phyloP scores from a whole-genome alignment of 2,797 vertebrate species.

The Cynodonichthys magdalenae region DNA sequence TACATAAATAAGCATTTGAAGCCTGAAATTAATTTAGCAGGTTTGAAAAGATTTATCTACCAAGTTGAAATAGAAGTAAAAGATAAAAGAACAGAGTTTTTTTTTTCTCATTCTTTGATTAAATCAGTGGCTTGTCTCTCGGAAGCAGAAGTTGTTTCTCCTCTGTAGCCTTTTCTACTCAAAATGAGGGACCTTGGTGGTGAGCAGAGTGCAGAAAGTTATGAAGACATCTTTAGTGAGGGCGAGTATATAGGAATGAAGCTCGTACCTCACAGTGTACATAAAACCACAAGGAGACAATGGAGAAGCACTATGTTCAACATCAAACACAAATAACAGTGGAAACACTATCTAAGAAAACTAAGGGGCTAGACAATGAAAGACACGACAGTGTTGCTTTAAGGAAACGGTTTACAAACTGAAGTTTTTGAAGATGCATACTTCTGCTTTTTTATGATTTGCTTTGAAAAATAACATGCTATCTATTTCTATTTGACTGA shows the following conservation, averaged over 20 bases:
- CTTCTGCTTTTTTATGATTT: conserved; percentile 34
- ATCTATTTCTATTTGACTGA: conserved; percentile 36
- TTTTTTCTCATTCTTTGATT: conserved; percentile 58
- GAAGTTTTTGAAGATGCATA: conserved; percentile 63
- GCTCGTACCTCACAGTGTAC: conserved; percentile 57
- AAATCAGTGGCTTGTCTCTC: conserved; percentile 61
- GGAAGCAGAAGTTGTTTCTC: conserved; percentile 68
- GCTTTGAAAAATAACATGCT: conserved; percentile 58
- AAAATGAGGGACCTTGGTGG: conserved; percentile 72
- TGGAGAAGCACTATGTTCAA: conserved; percentile 46
- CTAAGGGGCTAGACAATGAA: conserved; percentile 62
- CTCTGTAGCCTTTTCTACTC: conserved; percentile 66
- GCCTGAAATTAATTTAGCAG: conserved; percentile 43
- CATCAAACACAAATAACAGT: conserved; percentile 59
- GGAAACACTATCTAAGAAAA: conserved; percentile 50
- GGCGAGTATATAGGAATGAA: conserved; percentile 42
- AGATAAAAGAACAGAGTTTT: no score
- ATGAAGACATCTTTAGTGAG: conserved; percentile 73
- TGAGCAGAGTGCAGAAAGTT: conserved; percentile 63
- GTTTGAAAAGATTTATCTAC: conserved; percentile 50
- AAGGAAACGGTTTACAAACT: conserved; percentile 68
- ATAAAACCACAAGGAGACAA: conserved; percentile 59
- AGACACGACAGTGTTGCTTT: conserved; percentile 76
- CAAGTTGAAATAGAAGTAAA: conserved; percentile 71
- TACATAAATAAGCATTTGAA: conserved; percentile 11